phyloP scores from a whole-genome alignment of 2,797 vertebrate genomes.

The Catostomus latipinnis region DNA sequence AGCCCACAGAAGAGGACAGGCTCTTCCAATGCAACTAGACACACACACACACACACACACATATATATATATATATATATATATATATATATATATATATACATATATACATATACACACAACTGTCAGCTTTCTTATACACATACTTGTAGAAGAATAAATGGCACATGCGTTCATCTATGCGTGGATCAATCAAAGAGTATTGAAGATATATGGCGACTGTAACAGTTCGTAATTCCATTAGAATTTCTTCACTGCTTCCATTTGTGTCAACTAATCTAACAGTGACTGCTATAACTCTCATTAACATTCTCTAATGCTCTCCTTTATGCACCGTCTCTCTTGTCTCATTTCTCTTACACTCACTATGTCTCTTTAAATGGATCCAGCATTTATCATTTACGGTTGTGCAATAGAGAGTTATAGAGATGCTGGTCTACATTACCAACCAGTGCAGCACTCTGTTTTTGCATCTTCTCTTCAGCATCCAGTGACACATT shows the following conservation, averaged over 20 bases:
- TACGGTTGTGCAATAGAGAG: slow-evolving; percentile 18
- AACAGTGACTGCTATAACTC: neutral
- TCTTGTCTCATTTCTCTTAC: too few relatives aligned
- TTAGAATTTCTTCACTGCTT: neutral
- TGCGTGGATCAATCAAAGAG: neutral
- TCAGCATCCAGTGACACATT: slow-evolving; percentile 38
- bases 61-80: neutral
- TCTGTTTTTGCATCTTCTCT: slow-evolving; percentile 7
- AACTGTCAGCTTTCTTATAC: neutral
- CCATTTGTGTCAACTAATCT: slow-evolving; percentile 3
- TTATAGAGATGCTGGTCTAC: slow-evolving; percentile 21
- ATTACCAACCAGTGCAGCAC: slow-evolving; percentile 26
- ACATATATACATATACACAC: neutral
- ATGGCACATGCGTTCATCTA: neutral
- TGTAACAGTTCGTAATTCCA: neutral
- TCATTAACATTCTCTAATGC: neutral
- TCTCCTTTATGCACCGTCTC: slow-evolving; percentile 4
- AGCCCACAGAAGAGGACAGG: slow-evolving; percentile 7
- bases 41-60: neutral
- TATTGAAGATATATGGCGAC: neutral
- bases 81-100: neutral
- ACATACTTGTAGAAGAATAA: neutral
- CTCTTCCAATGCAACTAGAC: neutral
- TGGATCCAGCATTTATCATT: slow-evolving; percentile 16
- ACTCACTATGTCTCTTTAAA: neutral